Percentiles rank a stretch among this genome's conserved stretches.
Evolutionary conservation across 2,797 vertebrate genomes (phyloP).

Genomic region (Alfaro cultratus): DNA sequence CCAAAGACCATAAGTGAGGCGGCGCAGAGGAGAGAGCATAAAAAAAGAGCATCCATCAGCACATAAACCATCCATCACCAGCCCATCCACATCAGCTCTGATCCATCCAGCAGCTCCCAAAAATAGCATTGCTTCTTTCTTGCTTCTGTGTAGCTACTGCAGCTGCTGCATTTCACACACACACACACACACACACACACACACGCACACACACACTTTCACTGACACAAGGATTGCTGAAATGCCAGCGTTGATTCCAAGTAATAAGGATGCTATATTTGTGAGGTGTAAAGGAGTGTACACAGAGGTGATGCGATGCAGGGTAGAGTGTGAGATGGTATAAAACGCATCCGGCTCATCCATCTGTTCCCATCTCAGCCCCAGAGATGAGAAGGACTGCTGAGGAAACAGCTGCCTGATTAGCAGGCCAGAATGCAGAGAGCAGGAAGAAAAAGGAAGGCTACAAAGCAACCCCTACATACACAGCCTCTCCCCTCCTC

Average conservation of each 20-base stretch:
- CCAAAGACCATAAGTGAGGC: slow-evolving; percentile 48
- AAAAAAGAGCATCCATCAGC: slow-evolving; percentile 61
- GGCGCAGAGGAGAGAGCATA: slow-evolving; percentile 26
- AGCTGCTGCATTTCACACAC: slow-evolving; percentile 77
- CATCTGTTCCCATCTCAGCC: slow-evolving; percentile 55
- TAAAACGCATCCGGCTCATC: slow-evolving; percentile 48
- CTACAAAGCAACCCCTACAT: slow-evolving; percentile 75
- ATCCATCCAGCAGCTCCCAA: slow-evolving; percentile 68
- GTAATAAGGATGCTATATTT: slow-evolving; percentile 77
- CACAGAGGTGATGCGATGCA: slow-evolving; percentile 64
- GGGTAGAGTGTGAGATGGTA: slow-evolving; percentile 43
- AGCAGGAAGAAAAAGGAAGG: slow-evolving; percentile 56
- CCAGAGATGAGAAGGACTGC: slow-evolving; percentile 40
- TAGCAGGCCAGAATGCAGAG: slow-evolving; percentile 65
- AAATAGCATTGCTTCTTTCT: slow-evolving; percentile 74
- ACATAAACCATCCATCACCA: slow-evolving; percentile 56
- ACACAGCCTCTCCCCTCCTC: slow-evolving; percentile 55
- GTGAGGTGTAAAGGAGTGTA: slow-evolving; percentile 62
- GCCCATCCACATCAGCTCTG: slow-evolving; percentile 54
- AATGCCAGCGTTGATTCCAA: slow-evolving; percentile 71
- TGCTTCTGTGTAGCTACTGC: slow-evolving; percentile 71
- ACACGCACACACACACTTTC: slow-evolving; percentile 17
- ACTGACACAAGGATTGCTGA: slow-evolving; percentile 52
- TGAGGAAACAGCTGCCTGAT: slow-evolving; percentile 73
- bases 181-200: slow-evolving; percentile 48